These are phyloP conservation scores for Halcyon badia DNA, from an alignment of 2,797 vertebrate species.

Conservation along the genomic window DNA sequence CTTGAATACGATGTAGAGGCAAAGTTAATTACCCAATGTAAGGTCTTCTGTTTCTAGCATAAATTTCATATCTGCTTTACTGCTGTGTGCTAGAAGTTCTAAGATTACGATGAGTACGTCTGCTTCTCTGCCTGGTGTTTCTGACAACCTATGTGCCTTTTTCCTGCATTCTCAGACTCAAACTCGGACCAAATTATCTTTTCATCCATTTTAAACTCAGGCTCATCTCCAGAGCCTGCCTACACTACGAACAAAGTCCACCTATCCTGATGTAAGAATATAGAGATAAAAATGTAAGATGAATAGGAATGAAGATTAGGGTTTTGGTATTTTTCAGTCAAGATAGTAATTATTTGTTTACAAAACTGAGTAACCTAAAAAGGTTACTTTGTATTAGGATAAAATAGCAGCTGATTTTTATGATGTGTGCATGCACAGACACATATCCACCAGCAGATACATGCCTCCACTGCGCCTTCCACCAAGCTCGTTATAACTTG, in stretches of 20 bases:
- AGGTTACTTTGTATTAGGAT: neutral
- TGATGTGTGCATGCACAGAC: rapidly evolving
- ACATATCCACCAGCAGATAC: neutral
- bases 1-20: neutral
- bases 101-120: neutral
- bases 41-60: neutral
- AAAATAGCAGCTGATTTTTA: neutral
- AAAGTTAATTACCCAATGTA: neutral
- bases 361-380: neutral
- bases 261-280: neutral
- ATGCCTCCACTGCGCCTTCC: neutral
- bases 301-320: neutral
- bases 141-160: neutral
- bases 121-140: neutral
- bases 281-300: neutral
- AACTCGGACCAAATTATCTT: neutral
- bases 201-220: neutral
- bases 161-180: neutral
- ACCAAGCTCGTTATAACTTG: neutral
- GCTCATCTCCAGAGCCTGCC: neutral
- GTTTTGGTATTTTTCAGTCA: neutral
- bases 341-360: neutral
- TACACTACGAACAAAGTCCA: neutral
- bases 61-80: neutral
- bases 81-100: neutral